Evolutionary conservation across 2,113 vertebrate genomes (phyloP), one percentile per base, ranked within the genome.

Genomic region (Rhinopomastus cyanomelas): DNA sequence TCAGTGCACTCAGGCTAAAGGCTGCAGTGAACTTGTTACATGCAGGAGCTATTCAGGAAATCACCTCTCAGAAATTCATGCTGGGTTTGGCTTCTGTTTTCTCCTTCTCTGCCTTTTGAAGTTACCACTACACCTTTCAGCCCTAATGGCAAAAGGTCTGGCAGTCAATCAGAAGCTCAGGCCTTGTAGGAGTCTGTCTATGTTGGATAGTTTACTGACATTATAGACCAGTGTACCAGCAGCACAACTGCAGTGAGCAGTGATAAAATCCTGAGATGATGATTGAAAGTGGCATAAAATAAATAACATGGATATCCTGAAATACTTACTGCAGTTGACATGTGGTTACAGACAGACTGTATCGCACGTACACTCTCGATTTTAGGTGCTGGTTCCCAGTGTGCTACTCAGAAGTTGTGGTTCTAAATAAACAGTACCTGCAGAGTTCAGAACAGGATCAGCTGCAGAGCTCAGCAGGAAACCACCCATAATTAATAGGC

Each of bases 81-180:
- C 81, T 90, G 75, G n/a, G 64, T 90, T 88, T 88, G 74, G 53
- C 46, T 94, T 87, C 49, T 81, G 10, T 81, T 78, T 29, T 71
- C n/a, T 60, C 46, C 0, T 1, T 55, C 37, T 71, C 69, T 85
- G 65, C 57, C 23, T 56, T 87, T 49, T 91, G 56, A 91, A 81
- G 48, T 42, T 59, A 37, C n/a, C 8, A 2, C 57, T 57, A 39
- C 7, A 29, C 85, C 75, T 69, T 82, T 91, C 9, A 13, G 26
- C 55, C 15, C 25, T 87, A 1, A 32, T n/a, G 51, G 51, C 32
- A 57, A 55, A 91, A 62, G 60, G 22, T 29, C 20, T 79, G 42
- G 42, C 82, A 87, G 39, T 46, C 8, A 1, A 55, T 85, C 59
- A 46, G 49, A 72, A 46, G 59, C 51, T 87, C 30, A 30, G 1